Percentiles rank a stretch among this genome's conserved stretches.
Conservation (phyloP, 2,113 vertebrate genomes). For the Macquaria australasica region DNA sequence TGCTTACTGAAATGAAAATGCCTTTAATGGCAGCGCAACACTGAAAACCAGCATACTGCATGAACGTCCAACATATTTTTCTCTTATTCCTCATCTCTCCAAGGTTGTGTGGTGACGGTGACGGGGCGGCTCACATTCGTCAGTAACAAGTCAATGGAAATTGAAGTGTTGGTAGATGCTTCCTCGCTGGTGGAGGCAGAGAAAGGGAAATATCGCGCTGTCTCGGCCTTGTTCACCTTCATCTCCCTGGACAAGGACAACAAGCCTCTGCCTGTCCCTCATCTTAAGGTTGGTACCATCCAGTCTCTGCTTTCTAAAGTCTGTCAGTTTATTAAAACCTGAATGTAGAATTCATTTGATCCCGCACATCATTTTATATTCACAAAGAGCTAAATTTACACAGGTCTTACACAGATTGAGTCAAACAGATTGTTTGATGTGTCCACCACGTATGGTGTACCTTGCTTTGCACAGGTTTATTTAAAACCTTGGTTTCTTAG, state of each 20-base stretch:
- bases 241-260: constrained; percentile 94
- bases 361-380: background rate
- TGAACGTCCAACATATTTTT: background rate
- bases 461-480: background rate
- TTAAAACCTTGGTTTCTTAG: background rate
- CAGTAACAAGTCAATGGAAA: constrained; percentile 97
- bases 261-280: constrained; percentile 88
- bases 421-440: background rate
- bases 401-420: background rate
- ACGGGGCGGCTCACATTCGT: constrained; percentile 95
- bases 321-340: constrained; percentile 9
- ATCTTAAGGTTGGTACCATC: constrained; percentile 89
- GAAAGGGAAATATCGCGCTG: constrained; percentile 88
- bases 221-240: constrained; percentile 95
- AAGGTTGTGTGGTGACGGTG: constrained; percentile 94
- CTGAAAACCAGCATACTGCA: background rate
- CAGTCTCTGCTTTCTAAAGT: background rate
- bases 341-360: constrained; percentile 3
- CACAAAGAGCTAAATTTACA: background rate
- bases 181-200: constrained; percentile 85
- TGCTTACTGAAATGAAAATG: background rate
- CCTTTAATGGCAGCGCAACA: background rate
- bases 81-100: constrained; percentile 11
- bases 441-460: background rate
- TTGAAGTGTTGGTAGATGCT: constrained; percentile 94